Evolutionary conservation across 2,113 vertebrate species (phyloP).

Genomic region (Leptodactylus fuscus): DNA sequence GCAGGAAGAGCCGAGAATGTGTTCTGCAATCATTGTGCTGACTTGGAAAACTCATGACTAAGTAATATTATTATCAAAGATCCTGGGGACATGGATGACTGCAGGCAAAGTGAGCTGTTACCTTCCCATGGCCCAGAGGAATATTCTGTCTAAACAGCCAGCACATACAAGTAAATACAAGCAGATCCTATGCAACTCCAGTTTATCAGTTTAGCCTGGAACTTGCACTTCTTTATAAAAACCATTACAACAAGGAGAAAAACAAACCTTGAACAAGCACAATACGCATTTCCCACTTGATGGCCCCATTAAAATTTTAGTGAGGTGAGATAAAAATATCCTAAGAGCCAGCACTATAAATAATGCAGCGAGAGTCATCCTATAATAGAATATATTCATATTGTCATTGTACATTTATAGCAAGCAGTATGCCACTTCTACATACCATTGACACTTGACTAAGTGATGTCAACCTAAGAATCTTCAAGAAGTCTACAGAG

Average conservation of each 20-base stretch:
- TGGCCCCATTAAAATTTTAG: neutral
- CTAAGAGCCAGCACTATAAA: constrained; percentile 12
- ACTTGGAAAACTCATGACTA: constrained; percentile 39
- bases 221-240: neutral
- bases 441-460: neutral
- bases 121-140: constrained; percentile 37
- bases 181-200: neutral
- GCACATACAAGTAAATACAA: constrained; percentile 9
- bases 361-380: constrained; percentile 7
- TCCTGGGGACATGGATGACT: constrained; percentile 39
- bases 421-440: neutral
- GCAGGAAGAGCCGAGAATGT: neutral
- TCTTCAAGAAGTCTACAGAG: neutral
- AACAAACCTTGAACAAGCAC: neutral
- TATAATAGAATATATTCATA: neutral
- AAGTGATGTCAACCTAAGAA: neutral
- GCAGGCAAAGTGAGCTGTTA: constrained; percentile 30
- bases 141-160: neutral
- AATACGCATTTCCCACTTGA: neutral
- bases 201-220: neutral
- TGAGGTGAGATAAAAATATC: constrained; percentile 16
- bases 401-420: neutral
- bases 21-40: constrained; percentile 39
- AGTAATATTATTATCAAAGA: constrained; percentile 47
- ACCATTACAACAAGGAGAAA: neutral